Conservation (phyloP, 2,888 invertebrate genomes). For the Latrodectus hesperus region DNA sequence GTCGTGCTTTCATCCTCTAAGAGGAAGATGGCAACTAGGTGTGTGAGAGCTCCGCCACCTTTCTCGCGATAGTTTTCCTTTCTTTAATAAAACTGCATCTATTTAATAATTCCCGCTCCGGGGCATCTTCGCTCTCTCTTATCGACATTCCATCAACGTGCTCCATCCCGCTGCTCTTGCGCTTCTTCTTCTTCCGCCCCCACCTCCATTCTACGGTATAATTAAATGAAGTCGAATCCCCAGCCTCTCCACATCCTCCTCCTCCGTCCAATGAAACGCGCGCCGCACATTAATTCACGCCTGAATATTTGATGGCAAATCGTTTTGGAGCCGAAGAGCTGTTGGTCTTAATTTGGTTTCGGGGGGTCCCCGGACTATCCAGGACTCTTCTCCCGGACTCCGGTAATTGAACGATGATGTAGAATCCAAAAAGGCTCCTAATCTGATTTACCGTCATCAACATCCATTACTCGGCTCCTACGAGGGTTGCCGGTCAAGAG, state of each 20-base stretch:
- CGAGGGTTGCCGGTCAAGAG: conserved; percentile 46
- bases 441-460: conserved; percentile 70
- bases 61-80: conserved; percentile 10
- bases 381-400: conserved; percentile 52
- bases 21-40: too few species aligned
- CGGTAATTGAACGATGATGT: conserved; percentile 70
- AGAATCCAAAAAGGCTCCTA: conserved; percentile 69
- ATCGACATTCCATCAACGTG: conserved; percentile 61
- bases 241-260: conserved; percentile 27
- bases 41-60: not conserved
- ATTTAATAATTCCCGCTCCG: conserved; percentile 46
- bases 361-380: conserved; percentile 8
- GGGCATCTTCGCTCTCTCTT: conserved; percentile 17
- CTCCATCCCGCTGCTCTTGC: conserved; percentile 4
- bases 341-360: conserved; percentile 70
- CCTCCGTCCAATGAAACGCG: conserved; percentile 58
- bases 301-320: conserved; percentile 71
- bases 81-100: conserved; percentile 66
- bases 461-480: conserved; percentile 68
- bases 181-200: conserved; percentile 34
- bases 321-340: conserved; percentile 69
- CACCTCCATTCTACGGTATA: conserved; percentile 47
- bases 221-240: conserved; percentile 67
- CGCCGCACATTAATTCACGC: conserved; percentile 70
- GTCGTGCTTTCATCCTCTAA: too few species aligned